phyloP scores from a whole-genome alignment of 2,113 vertebrate species.

The Syngnathus typhle region DNA sequence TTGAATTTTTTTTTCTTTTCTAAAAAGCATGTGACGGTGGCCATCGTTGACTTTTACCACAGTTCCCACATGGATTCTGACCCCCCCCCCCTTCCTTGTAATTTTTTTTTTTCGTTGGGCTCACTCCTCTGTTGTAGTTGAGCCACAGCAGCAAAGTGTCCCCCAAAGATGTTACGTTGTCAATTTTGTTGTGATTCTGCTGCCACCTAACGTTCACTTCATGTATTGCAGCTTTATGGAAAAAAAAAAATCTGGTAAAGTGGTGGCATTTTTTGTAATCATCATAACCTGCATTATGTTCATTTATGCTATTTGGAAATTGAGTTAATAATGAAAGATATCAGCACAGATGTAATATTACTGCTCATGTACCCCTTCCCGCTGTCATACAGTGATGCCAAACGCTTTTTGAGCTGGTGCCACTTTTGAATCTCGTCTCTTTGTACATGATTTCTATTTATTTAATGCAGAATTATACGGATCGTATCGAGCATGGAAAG shows the following conservation, averaged over 20 bases:
- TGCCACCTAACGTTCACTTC: conserved; percentile 14
- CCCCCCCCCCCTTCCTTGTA: too few species aligned
- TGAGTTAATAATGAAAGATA: conserved; percentile 50
- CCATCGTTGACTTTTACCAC: conserved; percentile 20
- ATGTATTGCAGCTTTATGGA: conserved; percentile 26
- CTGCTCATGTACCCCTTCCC: conserved; percentile 11
- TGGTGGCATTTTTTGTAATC: background rate
- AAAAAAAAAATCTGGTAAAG: conserved; percentile 34
- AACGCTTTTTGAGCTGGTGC: conserved; percentile 53
- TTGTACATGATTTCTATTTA: conserved; percentile 75
- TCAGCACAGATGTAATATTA: conserved; percentile 46
- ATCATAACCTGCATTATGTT: conserved; percentile 30
- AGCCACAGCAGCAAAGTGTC: conserved; percentile 39
- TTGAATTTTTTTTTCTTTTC: conserved; percentile 27
- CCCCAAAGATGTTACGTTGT: conserved; percentile 30
- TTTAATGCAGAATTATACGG: conserved; percentile 73
- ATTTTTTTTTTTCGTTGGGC: background rate
- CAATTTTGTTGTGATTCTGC: conserved; percentile 16
- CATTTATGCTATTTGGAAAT: conserved; percentile 36
- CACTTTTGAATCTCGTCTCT: conserved; percentile 50
- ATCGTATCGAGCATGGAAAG: conserved; percentile 71
- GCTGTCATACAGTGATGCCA: conserved; percentile 58
- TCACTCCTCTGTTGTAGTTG: conserved; percentile 5
- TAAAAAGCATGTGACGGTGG: conserved; percentile 36
- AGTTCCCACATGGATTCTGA: background rate